Conservation (phyloP, 2,888 invertebrate species). For the Artemia sp. region DNA sequence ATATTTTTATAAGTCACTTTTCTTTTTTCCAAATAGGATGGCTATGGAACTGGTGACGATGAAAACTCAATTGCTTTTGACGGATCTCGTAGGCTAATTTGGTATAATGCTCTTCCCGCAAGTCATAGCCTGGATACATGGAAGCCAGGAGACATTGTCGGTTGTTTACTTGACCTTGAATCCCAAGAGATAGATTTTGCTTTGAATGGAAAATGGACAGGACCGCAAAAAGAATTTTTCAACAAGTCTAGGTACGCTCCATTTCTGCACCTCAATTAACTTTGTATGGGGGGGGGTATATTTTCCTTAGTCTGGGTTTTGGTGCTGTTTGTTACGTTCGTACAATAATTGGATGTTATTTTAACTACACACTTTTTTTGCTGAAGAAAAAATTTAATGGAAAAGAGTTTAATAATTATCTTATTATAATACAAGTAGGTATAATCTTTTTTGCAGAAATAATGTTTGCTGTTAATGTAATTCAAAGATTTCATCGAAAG, state of each 20-base stretch:
- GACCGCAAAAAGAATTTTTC: constrained; percentile 55
- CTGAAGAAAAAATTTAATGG: too few relatives aligned
- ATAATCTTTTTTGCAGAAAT: too few relatives aligned
- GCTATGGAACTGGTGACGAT: constrained; percentile 88
- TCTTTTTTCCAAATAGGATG: constrained; percentile 45
- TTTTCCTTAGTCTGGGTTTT: too few relatives aligned
- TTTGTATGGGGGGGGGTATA: too few relatives aligned
- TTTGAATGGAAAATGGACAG: constrained; percentile 55
- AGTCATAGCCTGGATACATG: constrained; percentile 44
- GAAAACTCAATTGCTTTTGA: constrained; percentile 75
- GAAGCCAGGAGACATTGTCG: constrained; percentile 67
- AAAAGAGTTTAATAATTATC: too few relatives aligned
- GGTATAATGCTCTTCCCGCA: constrained; percentile 65
- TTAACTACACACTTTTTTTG: too few relatives aligned
- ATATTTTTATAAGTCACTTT: background rate
- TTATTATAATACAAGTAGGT: too few relatives aligned
- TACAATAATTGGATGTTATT: too few relatives aligned
- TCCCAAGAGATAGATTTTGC: constrained; percentile 57
- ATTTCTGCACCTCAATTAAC: background rate
- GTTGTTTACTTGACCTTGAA: constrained; percentile 63
- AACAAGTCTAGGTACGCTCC: constrained; percentile 50
- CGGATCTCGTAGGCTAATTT: constrained; percentile 71
- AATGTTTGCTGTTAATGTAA: too few relatives aligned
- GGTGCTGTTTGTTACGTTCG: too few relatives aligned
- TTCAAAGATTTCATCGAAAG: too few relatives aligned